Percentiles rank a stretch among this genome's conserved stretches.
Evolutionary conservation across 2,797 vertebrate species (phyloP).

Genomic region (Molossus alvarezi): DNA sequence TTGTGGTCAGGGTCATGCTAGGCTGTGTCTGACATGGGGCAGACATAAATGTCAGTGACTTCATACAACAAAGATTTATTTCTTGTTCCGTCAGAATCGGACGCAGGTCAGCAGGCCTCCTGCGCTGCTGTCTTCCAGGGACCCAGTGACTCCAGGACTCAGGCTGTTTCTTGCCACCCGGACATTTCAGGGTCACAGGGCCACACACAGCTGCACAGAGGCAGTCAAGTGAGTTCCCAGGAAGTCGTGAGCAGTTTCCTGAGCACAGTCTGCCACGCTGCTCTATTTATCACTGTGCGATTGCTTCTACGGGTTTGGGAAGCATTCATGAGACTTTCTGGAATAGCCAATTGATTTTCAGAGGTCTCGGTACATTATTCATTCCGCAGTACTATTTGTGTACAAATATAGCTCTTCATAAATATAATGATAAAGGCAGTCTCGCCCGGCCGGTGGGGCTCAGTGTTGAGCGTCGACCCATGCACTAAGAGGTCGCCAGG

Average conservation of each 20-base stretch:
- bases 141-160: background rate
- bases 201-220: background rate
- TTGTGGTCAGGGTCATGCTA: conserved; percentile 43
- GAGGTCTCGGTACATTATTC: conserved; percentile 39
- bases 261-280: background rate
- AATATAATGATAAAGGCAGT: conserved; percentile 36
- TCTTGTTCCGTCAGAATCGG: background rate
- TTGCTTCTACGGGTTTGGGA: conserved; percentile 31
- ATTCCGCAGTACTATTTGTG: conserved; percentile 28
- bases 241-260: background rate
- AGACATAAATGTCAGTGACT: conserved; percentile 5
- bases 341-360: conserved; percentile 47
- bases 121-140: background rate
- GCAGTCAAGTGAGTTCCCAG: background rate
- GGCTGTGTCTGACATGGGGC: background rate
- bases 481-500: too few relatives aligned
- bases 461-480: too few relatives aligned
- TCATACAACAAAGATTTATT: background rate
- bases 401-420: conserved; percentile 53
- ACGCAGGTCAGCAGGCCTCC: background rate
- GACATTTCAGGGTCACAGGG: background rate
- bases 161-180: background rate
- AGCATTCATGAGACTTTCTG: conserved; percentile 31
- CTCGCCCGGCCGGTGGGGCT: background rate
- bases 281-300: background rate